A percentile compares a stretch with the other conserved stretches of the same genome.
Conservation (phyloP, 2,888 invertebrate genomes). For the Ormia ochracea region DNA sequence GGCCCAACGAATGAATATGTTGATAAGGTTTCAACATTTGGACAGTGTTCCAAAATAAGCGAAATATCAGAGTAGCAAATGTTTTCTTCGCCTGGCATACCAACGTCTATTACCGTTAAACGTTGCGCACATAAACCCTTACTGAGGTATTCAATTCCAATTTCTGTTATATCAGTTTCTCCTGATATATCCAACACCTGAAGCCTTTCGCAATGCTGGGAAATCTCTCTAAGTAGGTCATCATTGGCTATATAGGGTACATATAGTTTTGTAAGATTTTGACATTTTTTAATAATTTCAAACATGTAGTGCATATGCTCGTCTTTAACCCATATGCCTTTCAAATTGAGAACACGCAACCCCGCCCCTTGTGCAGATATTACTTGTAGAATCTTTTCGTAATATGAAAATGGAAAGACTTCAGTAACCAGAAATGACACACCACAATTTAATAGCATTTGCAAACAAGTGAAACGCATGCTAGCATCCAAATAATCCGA, state of each 20-base stretch:
- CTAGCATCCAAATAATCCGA: conserved; percentile 83
- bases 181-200: conserved; percentile 83
- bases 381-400: conserved; percentile 82
- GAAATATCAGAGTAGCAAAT: conserved; percentile 83
- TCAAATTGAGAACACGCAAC: conserved; percentile 81
- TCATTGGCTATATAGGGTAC: conserved; percentile 85
- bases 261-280: conserved; percentile 80
- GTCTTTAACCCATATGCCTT: conserved; percentile 85
- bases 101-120: conserved; percentile 82
- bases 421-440: conserved; percentile 83
- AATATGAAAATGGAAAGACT: conserved; percentile 84
- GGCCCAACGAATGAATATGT: conserved; percentile 84
- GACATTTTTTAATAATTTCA: conserved; percentile 80
- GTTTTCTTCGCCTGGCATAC: conserved; percentile 83
- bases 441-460: conserved; percentile 81
- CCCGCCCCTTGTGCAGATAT: conserved; percentile 82
- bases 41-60: conserved; percentile 80
- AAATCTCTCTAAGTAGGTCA: conserved; percentile 81
- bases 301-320: conserved; percentile 82
- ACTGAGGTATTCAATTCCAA: conserved; percentile 80
- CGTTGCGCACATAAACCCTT: conserved; percentile 79
- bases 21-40: conserved; percentile 81
- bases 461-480: conserved; percentile 82
- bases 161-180: conserved; percentile 83
- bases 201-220: conserved; percentile 79